Evolutionary conservation across 2,797 vertebrate genomes (phyloP), one percentile per base, ranked within the genome.

Genomic region (Hydrocynus forskahlii): DNA sequence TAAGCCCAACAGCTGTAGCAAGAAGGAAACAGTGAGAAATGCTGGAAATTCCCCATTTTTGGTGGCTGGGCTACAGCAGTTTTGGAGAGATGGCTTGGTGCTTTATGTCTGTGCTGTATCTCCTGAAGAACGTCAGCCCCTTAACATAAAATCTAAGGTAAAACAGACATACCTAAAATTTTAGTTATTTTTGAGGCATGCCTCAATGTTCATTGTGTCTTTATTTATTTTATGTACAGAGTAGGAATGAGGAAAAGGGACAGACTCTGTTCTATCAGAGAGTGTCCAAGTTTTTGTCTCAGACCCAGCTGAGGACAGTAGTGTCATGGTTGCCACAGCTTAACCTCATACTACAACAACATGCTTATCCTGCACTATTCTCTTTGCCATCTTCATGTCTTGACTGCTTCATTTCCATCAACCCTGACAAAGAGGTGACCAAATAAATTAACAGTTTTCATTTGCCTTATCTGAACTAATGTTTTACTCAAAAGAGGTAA

Each of bases 51-150:
- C 63, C 16, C 83, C 79, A 55, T 78, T 75, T 60, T 78, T 79
- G 69, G 75, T 92, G 62, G 78, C 88, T 13, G 93, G 93, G 63
- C 86, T 95, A 71, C 94, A 94, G 87, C 94, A 95, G 81, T 48
- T 84, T 79, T 94, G 93, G 92, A 86, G 38, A 13, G 89, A 94
- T 54, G 89, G 89, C 59, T 87, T 95, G 88, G 90, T 90, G 38
- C 76, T 95, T 8, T 88, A 89, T 0, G 88, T 81, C 35, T 81
- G 82, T 57, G 60, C 74, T 85, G 81, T 93, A 83, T 78, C 90
- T 55, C 55, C 74, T 55, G 73, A 81, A 13, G 82, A 87, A 8
- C 54, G 62, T 52, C 84, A 76, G 74, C 82, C n/a, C 7, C 6
- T 75, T 13, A 67, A 1, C 72, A 83, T 82, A 2, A 83, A 84